phyloP scores from a whole-genome alignment of 2,113 vertebrate species.

The Larimichthys polyactis region DNA sequence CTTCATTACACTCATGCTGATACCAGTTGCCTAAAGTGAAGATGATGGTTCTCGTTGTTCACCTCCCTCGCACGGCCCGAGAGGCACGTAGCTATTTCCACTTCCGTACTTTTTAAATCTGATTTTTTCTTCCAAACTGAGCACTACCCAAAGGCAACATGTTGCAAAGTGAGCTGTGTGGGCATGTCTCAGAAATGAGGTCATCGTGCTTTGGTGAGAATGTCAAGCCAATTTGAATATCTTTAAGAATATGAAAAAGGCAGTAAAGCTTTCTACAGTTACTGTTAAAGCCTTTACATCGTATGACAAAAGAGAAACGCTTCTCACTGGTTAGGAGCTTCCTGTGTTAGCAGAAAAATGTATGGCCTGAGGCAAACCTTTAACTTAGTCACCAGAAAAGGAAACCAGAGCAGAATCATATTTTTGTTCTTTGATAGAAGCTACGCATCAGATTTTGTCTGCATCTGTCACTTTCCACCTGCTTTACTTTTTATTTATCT shows the following conservation, averaged over 20 bases:
- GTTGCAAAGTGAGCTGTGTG: conserved; percentile 44
- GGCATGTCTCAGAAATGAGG: conserved; percentile 51
- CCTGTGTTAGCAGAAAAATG: not conserved
- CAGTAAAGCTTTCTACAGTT: not conserved
- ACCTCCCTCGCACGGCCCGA: conserved; percentile 2
- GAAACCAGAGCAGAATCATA: not conserved
- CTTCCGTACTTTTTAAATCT: conserved; percentile 24
- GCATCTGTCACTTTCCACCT: not conserved
- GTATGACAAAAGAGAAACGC: not conserved
- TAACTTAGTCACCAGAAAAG: not conserved
- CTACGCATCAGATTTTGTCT: not conserved
- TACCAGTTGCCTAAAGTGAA: not conserved
- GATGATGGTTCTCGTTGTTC: conserved; percentile 11
- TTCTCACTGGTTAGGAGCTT: too few species aligned
- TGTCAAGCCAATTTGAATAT: conserved; percentile 37
- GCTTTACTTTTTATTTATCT: not conserved
- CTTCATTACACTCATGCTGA: not conserved
- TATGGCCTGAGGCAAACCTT: not conserved
- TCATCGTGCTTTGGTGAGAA: conserved; percentile 20
- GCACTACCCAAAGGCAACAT: conserved; percentile 37
- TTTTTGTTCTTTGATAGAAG: not conserved
- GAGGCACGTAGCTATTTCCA: conserved; percentile 16
- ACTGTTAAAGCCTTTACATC: not conserved
- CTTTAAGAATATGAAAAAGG: not conserved
- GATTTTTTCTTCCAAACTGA: conserved; percentile 21